These are phyloP conservation scores for Oxytorus armatus DNA, from an alignment of 2,888 invertebrate genomes.

Conservation along the genomic window DNA sequence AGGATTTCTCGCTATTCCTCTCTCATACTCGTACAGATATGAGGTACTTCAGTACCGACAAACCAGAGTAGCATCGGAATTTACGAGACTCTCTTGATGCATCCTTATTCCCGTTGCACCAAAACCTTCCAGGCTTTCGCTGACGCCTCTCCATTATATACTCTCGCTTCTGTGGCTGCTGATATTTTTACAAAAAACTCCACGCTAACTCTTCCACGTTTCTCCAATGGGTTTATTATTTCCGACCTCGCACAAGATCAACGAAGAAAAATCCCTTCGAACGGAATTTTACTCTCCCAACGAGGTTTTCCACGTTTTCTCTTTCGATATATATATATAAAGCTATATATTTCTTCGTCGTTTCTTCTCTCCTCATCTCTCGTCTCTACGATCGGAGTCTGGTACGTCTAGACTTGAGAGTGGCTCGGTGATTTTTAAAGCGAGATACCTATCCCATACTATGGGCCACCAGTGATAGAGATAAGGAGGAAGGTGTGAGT, in stretches of 20 bases:
- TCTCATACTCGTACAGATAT: neutral
- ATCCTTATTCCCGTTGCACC: constrained; percentile 13
- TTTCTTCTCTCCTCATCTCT: constrained; percentile 11
- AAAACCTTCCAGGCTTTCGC: neutral
- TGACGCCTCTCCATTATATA: neutral
- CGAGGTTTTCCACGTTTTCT: constrained; percentile 22
- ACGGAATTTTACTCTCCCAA: constrained; percentile 15
- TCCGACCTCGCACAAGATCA: constrained; percentile 17
- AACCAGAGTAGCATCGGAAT: neutral
- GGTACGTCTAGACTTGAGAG: constrained; percentile 39
- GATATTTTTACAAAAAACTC: neutral
- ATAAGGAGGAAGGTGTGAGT: constrained; percentile 2
- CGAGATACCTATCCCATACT: constrained; percentile 24
- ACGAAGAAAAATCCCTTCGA: constrained; percentile 17
- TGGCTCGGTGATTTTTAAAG: constrained; percentile 38
- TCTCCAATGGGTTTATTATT: neutral
- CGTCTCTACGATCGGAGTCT: constrained; percentile 12
- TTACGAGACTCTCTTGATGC: constrained; percentile 7
- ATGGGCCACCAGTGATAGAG: constrained; percentile 8
- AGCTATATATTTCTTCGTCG: neutral
- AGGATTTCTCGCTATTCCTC: constrained; percentile 16
- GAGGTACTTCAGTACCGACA: neutral
- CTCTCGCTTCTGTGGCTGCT: neutral
- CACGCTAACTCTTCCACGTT: neutral
- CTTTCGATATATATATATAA: no score